Conservation (phyloP, 2,888 invertebrate species). For the Acleris holmiana region DNA sequence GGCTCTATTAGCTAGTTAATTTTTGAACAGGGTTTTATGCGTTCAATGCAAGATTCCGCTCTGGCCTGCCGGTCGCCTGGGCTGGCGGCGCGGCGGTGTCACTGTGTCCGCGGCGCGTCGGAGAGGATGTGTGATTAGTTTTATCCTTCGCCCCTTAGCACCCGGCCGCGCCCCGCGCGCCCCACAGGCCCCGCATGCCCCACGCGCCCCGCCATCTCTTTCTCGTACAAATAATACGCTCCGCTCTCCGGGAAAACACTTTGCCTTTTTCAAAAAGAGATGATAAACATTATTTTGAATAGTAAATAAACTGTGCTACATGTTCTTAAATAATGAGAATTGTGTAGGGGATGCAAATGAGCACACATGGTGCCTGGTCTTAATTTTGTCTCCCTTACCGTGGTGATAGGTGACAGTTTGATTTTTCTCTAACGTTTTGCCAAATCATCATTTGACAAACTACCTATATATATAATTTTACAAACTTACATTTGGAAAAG, state of each 20-base stretch:
- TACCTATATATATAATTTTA: no score
- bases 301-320: not conserved
- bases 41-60: not conserved
- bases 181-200: not conserved
- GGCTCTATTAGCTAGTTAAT: not conserved
- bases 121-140: conserved; percentile 81
- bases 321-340: no score
- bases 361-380: no score
- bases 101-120: conserved; percentile 41
- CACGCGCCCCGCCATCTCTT: not conserved
- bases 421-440: no score
- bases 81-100: not conserved
- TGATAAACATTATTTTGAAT: not conserved
- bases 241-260: conserved; percentile 13
- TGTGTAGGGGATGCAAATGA: no score
- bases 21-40: not conserved
- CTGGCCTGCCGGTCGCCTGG: not conserved
- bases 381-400: no score
- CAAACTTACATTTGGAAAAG: no score
- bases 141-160: conserved; percentile 69
- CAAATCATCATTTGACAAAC: no score
- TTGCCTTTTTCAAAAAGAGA: not conserved
- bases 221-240: conserved; percentile 24
- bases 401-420: no score
- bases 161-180: conserved; percentile 39